These are phyloP conservation scores for Philhelius pedissequus DNA, from an alignment of 2,888 invertebrate genomes.

Conservation along the genomic window DNA sequence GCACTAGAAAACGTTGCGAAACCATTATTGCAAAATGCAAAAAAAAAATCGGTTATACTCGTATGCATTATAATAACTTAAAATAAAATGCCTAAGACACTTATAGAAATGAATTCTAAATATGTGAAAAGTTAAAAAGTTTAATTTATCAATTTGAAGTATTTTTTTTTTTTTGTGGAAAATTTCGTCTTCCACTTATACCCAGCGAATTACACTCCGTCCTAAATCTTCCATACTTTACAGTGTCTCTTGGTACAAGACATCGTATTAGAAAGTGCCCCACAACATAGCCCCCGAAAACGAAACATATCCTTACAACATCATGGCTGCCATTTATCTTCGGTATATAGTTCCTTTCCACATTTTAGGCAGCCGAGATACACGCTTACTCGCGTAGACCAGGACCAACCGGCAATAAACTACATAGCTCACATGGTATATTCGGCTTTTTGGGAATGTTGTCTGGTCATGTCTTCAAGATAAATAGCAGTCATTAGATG, in stretches of 20 bases:
- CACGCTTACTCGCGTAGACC: not conserved
- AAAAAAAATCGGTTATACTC: too few relatives aligned
- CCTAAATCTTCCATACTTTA: not conserved
- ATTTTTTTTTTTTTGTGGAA: not conserved
- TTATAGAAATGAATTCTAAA: too few relatives aligned
- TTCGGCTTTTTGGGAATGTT: conserved; percentile 10
- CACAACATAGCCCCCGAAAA: conserved; percentile 5
- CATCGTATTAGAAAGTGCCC: conserved; percentile 1
- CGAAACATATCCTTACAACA: conserved; percentile 30
- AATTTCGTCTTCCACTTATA: not conserved
- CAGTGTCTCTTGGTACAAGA: not conserved
- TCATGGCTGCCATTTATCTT: conserved; percentile 46
- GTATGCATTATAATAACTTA: too few relatives aligned
- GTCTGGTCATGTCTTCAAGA: conserved; percentile 9
- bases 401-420: not conserved
- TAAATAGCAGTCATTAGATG: conserved; percentile 41
- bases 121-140: too few relatives aligned
- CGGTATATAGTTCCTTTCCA: not conserved
- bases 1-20: too few relatives aligned
- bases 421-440: not conserved
- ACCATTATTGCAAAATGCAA: too few relatives aligned
- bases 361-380: not conserved
- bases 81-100: too few relatives aligned
- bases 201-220: not conserved
- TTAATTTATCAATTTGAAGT: not conserved